Conservation (phyloP, 2,113 vertebrate genomes). For the Lethenteron camtschaticum region DNA sequence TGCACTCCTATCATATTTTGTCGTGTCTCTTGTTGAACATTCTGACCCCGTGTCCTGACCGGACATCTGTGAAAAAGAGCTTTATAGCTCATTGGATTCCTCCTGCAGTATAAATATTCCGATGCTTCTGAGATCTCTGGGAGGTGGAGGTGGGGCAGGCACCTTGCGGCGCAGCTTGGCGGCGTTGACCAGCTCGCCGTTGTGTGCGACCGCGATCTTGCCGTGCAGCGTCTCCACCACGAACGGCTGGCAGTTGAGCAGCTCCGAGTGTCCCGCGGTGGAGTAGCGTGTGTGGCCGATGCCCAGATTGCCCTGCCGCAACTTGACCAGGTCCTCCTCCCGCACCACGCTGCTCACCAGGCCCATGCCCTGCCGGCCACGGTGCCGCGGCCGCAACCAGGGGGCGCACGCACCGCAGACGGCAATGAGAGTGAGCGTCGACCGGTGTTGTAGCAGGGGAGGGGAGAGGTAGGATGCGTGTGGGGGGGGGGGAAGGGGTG, state of each 20-base stretch:
- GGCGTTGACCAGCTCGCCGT: slow-evolving; percentile 77
- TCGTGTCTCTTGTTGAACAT: too few species aligned
- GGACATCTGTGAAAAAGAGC: too few species aligned
- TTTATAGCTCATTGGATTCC: not conserved
- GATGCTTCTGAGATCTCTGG: too few species aligned
- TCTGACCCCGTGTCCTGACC: too few species aligned
- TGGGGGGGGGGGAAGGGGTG: too few species aligned
- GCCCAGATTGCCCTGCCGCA: slow-evolving; percentile 66
- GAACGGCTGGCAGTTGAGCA: slow-evolving; percentile 96
- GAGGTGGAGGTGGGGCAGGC: not conserved
- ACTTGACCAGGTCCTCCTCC: slow-evolving; percentile 58
- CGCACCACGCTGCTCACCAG: slow-evolving; percentile 62
- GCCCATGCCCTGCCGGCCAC: slow-evolving; percentile 54
- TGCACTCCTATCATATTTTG: too few species aligned
- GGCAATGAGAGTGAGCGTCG: too few species aligned
- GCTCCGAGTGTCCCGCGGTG: slow-evolving; percentile 67
- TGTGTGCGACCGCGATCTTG: slow-evolving; percentile 86
- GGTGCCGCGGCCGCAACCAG: too few species aligned
- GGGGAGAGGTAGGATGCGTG: too few species aligned
- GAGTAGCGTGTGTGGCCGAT: slow-evolving; percentile 91
- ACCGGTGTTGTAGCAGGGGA: too few species aligned
- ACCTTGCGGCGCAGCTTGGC: slow-evolving; percentile 49
- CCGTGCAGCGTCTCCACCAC: slow-evolving; percentile 91
- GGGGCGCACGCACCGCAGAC: too few species aligned
- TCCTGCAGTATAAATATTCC: not conserved